Conservation (phyloP, 2,888 invertebrate genomes). For the Cordilura impudica region DNA sequence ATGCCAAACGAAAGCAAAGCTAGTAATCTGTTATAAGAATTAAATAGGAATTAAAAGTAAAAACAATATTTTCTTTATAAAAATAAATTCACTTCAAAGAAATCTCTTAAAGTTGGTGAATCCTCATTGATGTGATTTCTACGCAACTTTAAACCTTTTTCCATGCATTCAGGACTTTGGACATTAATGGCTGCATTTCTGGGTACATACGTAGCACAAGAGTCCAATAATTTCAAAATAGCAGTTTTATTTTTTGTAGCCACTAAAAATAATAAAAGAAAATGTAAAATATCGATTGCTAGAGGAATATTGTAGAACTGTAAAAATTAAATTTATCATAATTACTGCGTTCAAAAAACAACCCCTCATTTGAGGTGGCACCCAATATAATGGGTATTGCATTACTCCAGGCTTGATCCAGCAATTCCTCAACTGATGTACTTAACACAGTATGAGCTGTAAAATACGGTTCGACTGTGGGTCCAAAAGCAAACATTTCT, state of each 20-base stretch:
- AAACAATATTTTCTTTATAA: not conserved
- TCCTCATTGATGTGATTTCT: conserved; percentile 57
- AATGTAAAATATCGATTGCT: too few species aligned
- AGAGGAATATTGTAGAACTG: too few species aligned
- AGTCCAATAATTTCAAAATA: conserved; percentile 41
- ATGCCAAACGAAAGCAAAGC: conserved; percentile 67
- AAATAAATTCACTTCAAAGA: conserved; percentile 61
- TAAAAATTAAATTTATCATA: too few species aligned
- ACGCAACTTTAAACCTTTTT: conserved; percentile 64
- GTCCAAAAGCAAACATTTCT: conserved; percentile 67
- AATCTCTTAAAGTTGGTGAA: conserved; percentile 62
- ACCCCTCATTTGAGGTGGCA: conserved; percentile 68
- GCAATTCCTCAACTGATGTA: conserved; percentile 65
- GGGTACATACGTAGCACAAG: conserved; percentile 59
- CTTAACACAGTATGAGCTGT: conserved; percentile 65
- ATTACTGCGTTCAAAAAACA: conserved; percentile 64
- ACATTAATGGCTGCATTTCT: conserved; percentile 39
- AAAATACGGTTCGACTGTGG: conserved; percentile 68
- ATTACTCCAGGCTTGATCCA: conserved; percentile 67
- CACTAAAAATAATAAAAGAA: conserved; percentile 34
- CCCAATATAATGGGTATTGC: conserved; percentile 68
- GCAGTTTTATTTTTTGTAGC: conserved; percentile 13
- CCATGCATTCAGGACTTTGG: conserved; percentile 51
- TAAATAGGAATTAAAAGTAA: not conserved
- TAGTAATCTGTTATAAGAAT: conserved; percentile 61